Conservation (phyloP, 1,140 invertebrate genomes). For the Micrasema longulum region DNA sequence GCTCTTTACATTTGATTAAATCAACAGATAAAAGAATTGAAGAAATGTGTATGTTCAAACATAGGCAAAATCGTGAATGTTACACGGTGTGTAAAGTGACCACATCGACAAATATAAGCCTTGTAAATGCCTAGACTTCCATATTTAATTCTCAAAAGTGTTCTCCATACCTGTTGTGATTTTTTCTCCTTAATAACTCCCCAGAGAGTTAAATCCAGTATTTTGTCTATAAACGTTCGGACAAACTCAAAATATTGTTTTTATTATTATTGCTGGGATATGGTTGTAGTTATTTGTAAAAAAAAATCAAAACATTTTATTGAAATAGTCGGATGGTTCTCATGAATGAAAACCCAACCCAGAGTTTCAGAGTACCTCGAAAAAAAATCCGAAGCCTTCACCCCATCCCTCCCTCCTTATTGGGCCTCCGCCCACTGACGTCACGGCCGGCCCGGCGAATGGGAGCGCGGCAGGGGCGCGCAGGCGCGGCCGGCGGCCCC, state of each 20-base stretch:
- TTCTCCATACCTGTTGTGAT: too few relatives aligned
- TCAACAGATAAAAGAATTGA: too few relatives aligned
- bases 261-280: not conserved
- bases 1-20: too few relatives aligned
- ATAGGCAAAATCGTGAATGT: too few relatives aligned
- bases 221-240: not conserved
- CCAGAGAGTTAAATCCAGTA: too few relatives aligned
- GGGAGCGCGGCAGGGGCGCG: constrained; percentile 52
- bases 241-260: not conserved
- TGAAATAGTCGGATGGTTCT: not conserved
- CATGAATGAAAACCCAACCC: constrained; percentile 30
- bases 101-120: too few relatives aligned
- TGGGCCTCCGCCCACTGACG: constrained; percentile 57
- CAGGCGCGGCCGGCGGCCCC: constrained; percentile 54
- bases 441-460: constrained; percentile 49
- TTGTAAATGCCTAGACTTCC: too few relatives aligned
- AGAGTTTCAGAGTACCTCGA: not conserved
- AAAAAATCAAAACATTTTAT: not conserved
- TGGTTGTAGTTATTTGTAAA: not conserved
- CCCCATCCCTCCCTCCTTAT: constrained; percentile 51
- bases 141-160: too few relatives aligned
- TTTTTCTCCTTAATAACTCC: too few relatives aligned
- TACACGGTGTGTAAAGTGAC: too few relatives aligned
- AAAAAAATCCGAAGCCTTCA: constrained; percentile 5
- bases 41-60: too few relatives aligned